Evolutionary conservation across 2,797 vertebrate genomes (phyloP), one percentile per base, ranked within the genome.

Genomic region (Oreochromis grahami): DNA sequence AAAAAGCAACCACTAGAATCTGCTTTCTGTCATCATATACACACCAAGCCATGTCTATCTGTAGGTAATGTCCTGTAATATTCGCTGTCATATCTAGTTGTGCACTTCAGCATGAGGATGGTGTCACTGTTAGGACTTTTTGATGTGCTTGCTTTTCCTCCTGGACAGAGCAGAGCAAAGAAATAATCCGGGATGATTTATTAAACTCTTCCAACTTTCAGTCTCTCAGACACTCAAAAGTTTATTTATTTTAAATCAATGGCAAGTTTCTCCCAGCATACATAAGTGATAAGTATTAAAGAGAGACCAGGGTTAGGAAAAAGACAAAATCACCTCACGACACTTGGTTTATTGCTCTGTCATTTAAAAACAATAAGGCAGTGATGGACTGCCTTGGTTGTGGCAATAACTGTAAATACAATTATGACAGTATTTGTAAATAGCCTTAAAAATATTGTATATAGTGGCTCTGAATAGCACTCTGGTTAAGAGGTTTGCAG

Each of bases 381-480:
- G 86, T 85, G 58, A 86, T 24, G 79, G 87, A 90, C 88, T 90
- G 79, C 82, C 76, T 89, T 88, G 77, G 29, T 87, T 84, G 76
- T 41, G 74, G 93, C 92, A 95, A 95, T 95, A 95, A 93, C 36
- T 94, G 92, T 94, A 93, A 86, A 94, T 91, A 92, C n/a, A 70
- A 77, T 53, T 12, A 78, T 81, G 74, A 86, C 79, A 17, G 48
- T 87, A 84, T 86, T 85, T 94, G 94, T 94, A 93, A 83, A 93
- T 94, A 94, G 77, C 82, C 82, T 90, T 93, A 82, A 87, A 93
- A 56, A 88, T 84, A 88, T 78, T 91, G 80, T 90, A 88, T 81
- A 56, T 88, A 89, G 60, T 70, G 80, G 81, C 85, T 93, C 91
- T 85, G 76, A 81, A 79, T 82, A 83, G 88, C 89, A 58, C 48